Conservation (phyloP, 2,797 vertebrate species). For the Cyprinodon diabolis region DNA sequence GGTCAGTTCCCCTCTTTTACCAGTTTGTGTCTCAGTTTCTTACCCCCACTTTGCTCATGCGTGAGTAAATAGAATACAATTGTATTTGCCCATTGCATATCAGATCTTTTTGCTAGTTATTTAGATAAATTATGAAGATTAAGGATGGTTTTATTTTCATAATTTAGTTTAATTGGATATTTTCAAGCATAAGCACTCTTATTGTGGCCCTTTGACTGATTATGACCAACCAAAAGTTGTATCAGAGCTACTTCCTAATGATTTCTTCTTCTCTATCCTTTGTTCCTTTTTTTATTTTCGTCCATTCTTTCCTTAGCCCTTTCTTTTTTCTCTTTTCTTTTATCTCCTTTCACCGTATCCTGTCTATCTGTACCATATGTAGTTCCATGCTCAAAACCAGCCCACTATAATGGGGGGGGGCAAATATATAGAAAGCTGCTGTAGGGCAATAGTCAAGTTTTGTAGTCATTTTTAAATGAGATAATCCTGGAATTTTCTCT, state of each 20-base stretch:
- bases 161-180: not conserved
- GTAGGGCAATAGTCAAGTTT: not conserved
- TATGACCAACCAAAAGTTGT: not conserved
- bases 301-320: too few relatives aligned
- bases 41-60: not conserved
- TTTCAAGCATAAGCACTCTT: not conserved
- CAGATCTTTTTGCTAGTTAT: not conserved
- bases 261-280: not conserved
- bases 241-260: not conserved
- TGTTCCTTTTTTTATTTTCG: too few relatives aligned
- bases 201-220: not conserved
- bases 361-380: constrained; percentile 4
- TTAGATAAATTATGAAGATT: not conserved
- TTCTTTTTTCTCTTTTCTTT: not conserved
- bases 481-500: not conserved
- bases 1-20: not conserved
- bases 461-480: not conserved
- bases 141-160: not conserved
- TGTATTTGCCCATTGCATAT: not conserved
- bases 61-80: not conserved
- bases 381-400: not conserved
- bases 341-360: constrained; percentile 39
- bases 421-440: not conserved
- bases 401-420: too few relatives aligned
- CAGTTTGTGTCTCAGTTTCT: not conserved